Conservation (phyloP, 2,113 vertebrate species). For the Narcine bancroftii region DNA sequence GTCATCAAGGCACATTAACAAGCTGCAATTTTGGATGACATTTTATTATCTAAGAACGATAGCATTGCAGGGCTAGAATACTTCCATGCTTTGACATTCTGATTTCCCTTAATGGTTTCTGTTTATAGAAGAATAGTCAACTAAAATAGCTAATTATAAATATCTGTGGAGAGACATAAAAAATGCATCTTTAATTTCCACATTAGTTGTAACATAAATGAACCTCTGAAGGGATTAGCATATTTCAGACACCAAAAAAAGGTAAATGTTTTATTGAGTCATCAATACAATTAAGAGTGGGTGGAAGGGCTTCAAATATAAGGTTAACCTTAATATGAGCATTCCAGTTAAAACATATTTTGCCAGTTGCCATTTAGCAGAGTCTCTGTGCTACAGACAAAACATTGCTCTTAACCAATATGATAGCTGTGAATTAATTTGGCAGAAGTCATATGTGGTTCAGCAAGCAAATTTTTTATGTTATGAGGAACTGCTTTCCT, state of each 20-base stretch:
- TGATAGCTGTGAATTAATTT: constrained; percentile 23
- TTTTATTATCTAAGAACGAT: constrained; percentile 13
- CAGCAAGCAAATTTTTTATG: constrained; percentile 7
- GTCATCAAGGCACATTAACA: constrained; percentile 12
- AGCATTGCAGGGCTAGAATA: not conserved
- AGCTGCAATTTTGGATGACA: constrained; percentile 22
- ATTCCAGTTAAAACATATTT: constrained; percentile 17
- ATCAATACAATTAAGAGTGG: constrained; percentile 16
- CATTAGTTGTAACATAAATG: not conserved
- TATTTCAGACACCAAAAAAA: not conserved
- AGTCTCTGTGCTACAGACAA: constrained; percentile 8
- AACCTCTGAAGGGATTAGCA: not conserved
- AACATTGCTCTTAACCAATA: constrained; percentile 13
- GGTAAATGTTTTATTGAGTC: not conserved
- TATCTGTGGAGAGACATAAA: not conserved
- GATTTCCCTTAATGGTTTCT: constrained; percentile 30
- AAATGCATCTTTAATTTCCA: constrained; percentile 20
- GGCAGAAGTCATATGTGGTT: not conserved
- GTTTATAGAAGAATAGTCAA: constrained; percentile 28
- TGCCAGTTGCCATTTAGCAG: constrained; percentile 4
- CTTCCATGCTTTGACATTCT: constrained; percentile 13
- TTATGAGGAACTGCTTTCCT: not conserved
- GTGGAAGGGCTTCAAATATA: not conserved
- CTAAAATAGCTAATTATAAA: not conserved
- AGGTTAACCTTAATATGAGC: constrained; percentile 5